A percentile compares a stretch with the other conserved stretches of the same genome.
Evolutionary conservation across 2,888 invertebrate genomes (phyloP).

Genomic region (Acleris laterana): DNA sequence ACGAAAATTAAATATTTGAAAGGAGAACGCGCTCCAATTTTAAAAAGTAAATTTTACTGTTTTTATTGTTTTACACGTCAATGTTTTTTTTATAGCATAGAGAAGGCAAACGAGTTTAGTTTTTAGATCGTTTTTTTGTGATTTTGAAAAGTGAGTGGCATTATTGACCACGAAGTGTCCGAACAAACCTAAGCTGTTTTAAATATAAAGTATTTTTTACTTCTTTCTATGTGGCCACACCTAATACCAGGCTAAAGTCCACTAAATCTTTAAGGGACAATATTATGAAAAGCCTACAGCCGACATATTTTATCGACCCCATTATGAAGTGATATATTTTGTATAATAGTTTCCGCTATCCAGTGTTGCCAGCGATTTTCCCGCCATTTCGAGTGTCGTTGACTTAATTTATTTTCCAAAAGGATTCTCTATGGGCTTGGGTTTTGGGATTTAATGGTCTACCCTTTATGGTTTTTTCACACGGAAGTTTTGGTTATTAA

Average conservation of each 20-base stretch:
- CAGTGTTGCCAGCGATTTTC: slow-evolving; percentile 29
- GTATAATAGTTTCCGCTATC: slow-evolving; percentile 34
- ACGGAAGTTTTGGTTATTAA: no score
- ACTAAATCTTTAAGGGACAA: slow-evolving; percentile 31
- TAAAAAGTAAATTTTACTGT: not conserved
- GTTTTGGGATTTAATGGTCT: slow-evolving; percentile 13
- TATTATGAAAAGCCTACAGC: slow-evolving; percentile 29
- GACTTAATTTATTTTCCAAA: slow-evolving; percentile 32
- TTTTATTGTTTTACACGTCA: not conserved
- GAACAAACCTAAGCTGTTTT: no score
- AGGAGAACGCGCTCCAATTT: not conserved
- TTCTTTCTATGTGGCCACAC: not conserved
- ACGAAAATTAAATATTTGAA: not conserved
- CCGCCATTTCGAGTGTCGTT: slow-evolving; percentile 29
- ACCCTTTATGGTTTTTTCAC: slow-evolving; percentile 2
- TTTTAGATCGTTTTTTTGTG: no score
- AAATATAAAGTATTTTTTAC: not conserved
- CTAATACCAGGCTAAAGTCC: not conserved
- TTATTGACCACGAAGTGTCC: no score
- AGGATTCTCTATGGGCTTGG: slow-evolving; percentile 20
- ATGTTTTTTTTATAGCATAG: no score
- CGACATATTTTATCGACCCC: slow-evolving; percentile 26
- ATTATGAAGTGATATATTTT: slow-evolving; percentile 37
- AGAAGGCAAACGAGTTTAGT: no score
- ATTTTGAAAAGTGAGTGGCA: no score